A percentile compares a stretch with the other conserved stretches of the same genome.
These are phyloP conservation scores for Diorhabda sublineata DNA, from an alignment of 1,140 invertebrate species.

Conservation along the genomic window DNA sequence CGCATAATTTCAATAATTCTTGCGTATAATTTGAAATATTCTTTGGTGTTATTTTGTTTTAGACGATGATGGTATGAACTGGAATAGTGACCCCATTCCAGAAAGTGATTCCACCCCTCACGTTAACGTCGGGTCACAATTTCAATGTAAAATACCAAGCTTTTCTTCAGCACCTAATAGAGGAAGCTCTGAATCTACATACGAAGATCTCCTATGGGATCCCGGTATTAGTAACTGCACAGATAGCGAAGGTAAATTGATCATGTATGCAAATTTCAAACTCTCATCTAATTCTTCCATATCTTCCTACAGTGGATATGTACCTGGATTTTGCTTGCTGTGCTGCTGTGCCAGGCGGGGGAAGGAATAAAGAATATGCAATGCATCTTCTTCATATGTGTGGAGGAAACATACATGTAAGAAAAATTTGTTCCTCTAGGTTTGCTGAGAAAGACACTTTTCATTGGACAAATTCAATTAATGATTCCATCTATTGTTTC, in stretches of 20 bases:
- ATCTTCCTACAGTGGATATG: conserved; percentile 62
- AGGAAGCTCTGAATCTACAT: conserved; percentile 47
- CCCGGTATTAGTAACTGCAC: conserved; percentile 70
- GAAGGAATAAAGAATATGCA: conserved; percentile 91
- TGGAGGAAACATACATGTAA: conserved; percentile 81
- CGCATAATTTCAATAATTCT: no score
- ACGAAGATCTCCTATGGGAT: conserved; percentile 82
- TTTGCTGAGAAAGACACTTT: no score
- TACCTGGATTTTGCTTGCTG: conserved; percentile 91
- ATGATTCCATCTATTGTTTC: no score
- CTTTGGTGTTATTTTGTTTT: conserved; percentile 11
- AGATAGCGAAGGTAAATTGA: conserved; percentile 66
- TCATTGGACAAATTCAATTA: no score
- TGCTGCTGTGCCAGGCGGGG: conserved; percentile 82
- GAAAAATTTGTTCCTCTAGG: conserved; percentile 25
- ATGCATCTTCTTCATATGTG: conserved; percentile 84
- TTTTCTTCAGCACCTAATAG: conserved; percentile 35
- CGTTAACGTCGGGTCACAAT: conserved; percentile 87
- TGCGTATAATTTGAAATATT: no score
- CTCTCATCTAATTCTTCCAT: no score
- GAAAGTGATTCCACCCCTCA: conserved; percentile 58
- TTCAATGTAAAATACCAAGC: conserved; percentile 73
- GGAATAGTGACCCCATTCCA: conserved; percentile 44
- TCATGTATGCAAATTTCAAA: no score
- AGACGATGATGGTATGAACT: conserved; percentile 35